Percentiles rank a stretch among this genome's conserved stretches.
These are phyloP conservation scores for Oasisia sp. DNA, from an alignment of 2,888 invertebrate genomes.

Conservation along the genomic window DNA sequence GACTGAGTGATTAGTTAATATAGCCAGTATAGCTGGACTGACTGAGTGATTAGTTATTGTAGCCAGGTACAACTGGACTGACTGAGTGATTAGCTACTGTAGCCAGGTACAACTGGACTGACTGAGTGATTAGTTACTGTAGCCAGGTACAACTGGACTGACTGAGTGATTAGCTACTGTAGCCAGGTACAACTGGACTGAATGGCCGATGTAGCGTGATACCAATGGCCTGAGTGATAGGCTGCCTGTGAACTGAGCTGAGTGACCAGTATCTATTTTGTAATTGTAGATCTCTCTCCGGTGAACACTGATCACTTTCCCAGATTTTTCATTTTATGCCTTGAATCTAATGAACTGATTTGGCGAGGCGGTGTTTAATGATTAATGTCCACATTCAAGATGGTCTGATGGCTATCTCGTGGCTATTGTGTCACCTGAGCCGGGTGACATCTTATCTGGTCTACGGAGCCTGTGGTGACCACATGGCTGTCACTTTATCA, in stretches of 20 bases:
- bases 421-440: background rate
- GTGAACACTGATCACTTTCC: background rate
- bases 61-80: too few relatives aligned
- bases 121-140: too few relatives aligned
- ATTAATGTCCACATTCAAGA: background rate
- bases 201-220: background rate
- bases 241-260: background rate
- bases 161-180: background rate
- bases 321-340: background rate
- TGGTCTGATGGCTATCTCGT: conserved; percentile 13
- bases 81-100: too few relatives aligned
- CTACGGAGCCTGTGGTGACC: background rate
- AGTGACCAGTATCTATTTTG: background rate
- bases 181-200: background rate
- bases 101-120: too few relatives aligned
- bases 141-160: too few relatives aligned
- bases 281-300: background rate
- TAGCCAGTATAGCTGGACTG: too few relatives aligned
- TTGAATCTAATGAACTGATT: background rate
- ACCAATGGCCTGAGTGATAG: background rate
- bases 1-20: too few relatives aligned
- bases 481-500: background rate
- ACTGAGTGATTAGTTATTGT: too few relatives aligned
- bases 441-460: background rate
- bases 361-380: background rate